Percentiles rank a stretch among this genome's conserved stretches.
These are phyloP conservation scores for Epinotia ramella DNA, from an alignment of 2,888 invertebrate species.

Conservation along the genomic window DNA sequence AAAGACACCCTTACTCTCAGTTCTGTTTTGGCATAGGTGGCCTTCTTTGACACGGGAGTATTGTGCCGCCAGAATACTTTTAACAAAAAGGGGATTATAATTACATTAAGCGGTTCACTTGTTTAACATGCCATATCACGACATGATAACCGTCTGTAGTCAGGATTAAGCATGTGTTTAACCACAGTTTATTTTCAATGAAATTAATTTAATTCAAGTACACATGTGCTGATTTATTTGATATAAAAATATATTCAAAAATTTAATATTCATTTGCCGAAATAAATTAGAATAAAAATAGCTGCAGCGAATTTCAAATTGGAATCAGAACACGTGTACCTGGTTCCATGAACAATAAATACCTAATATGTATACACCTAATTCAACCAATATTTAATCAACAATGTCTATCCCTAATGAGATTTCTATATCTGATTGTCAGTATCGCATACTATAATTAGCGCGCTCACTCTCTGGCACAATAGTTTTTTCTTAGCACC, in stretches of 20 bases:
- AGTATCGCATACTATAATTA: conserved; percentile 33
- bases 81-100: conserved; percentile 17
- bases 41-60: conserved; percentile 8
- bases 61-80: conserved; percentile 2
- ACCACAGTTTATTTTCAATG: conserved; percentile 10
- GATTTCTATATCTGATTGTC: conserved; percentile 74
- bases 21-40: conserved; percentile 20
- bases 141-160: conserved; percentile 6
- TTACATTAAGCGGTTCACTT: conserved; percentile 3
- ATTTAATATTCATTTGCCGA: conserved; percentile 6
- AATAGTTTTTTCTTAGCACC: not conserved
- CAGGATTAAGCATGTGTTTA: conserved; percentile 16
- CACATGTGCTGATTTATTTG: conserved; percentile 29
- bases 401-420: conserved; percentile 77
- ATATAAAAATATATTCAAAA: conserved; percentile 3
- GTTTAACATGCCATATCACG: not conserved
- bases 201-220: conserved; percentile 23
- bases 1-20: not conserved
- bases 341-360: conserved; percentile 73
- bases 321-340: conserved; percentile 57
- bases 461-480: conserved; percentile 12
- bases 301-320: conserved; percentile 37
- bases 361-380: conserved; percentile 73
- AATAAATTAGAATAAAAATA: conserved; percentile 31
- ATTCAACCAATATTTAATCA: conserved; percentile 69